These are phyloP conservation scores for Enteromius paludinosus DNA, from an alignment of 2,797 vertebrate species.

Conservation along the genomic window DNA sequence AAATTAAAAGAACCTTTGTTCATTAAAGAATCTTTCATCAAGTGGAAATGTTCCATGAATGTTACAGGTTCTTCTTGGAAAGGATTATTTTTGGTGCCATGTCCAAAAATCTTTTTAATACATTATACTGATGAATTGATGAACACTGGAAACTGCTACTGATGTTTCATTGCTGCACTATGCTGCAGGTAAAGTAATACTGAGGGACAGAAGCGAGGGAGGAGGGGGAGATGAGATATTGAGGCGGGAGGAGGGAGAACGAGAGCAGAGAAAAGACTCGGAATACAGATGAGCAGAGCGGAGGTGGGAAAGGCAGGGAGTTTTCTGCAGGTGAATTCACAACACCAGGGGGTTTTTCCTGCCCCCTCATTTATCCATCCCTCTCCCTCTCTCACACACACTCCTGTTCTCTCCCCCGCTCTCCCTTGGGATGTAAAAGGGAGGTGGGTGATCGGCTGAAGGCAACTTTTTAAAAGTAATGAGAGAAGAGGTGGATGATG, in stretches of 20 bases:
- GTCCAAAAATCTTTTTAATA: not conserved
- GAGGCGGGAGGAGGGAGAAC: constrained; percentile 46
- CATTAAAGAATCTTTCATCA: not conserved
- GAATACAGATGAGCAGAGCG: constrained; percentile 79
- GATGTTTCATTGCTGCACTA: constrained; percentile 74
- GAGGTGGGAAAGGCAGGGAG: constrained; percentile 68
- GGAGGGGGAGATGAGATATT: constrained; percentile 57
- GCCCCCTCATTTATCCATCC: constrained; percentile 69
- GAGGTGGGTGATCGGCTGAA: constrained; percentile 51
- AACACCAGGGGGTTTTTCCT: constrained; percentile 76
- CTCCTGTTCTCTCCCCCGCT: constrained; percentile 40
- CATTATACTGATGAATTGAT: not conserved
- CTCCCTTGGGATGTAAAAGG: constrained; percentile 45
- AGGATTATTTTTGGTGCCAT: not conserved
- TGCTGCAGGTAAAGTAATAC: constrained; percentile 76
- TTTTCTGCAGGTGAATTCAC: constrained; percentile 79
- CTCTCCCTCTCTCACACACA: constrained; percentile 34
- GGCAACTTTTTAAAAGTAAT: constrained; percentile 68
- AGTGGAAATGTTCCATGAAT: not conserved
- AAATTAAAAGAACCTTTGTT: not conserved
- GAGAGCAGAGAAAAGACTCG: constrained; percentile 61
- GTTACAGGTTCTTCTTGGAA: not conserved
- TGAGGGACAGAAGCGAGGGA: constrained; percentile 72
- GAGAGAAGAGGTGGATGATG: constrained; percentile 48
- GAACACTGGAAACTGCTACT: constrained; percentile 40